phyloP scores from a whole-genome alignment of 2,797 vertebrate genomes.

The Oceanodroma leucorhoa region DNA sequence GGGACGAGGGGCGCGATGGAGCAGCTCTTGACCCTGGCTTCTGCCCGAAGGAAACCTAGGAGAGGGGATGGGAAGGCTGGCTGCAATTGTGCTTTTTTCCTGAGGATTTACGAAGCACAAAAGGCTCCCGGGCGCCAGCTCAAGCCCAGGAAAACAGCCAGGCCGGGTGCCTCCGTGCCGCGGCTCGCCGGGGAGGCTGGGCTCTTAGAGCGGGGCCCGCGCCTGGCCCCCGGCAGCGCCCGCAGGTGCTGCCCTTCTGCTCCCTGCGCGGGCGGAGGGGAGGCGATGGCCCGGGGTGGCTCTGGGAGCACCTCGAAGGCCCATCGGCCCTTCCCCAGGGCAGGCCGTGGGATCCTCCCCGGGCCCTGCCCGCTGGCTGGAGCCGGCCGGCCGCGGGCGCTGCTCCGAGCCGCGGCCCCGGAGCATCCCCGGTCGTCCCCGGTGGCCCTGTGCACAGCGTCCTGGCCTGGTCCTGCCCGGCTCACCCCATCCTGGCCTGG shows the following conservation, averaged over 20 bases:
- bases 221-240: accelerated
- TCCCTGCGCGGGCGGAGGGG: neutral
- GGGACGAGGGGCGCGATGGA: accelerated
- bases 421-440: neutral
- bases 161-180: accelerated
- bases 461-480: neutral
- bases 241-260: accelerated
- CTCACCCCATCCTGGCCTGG: neutral
- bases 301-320: no score
- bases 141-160: neutral
- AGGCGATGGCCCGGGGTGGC: accelerated
- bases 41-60: accelerated
- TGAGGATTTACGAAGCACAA: neutral
- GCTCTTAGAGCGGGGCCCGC: accelerated
- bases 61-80: neutral
- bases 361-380: neutral
- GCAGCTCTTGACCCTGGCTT: neutral
- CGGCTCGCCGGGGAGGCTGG: accelerated
- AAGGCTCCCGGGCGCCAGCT: neutral
- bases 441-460: accelerated
- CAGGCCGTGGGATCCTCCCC: accelerated
- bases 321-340: neutral
- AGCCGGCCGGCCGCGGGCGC: accelerated
- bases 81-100: neutral
- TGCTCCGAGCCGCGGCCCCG: accelerated